Conservation (phyloP, 2,113 vertebrate species). For the Astatoreochromis straeleni region DNA sequence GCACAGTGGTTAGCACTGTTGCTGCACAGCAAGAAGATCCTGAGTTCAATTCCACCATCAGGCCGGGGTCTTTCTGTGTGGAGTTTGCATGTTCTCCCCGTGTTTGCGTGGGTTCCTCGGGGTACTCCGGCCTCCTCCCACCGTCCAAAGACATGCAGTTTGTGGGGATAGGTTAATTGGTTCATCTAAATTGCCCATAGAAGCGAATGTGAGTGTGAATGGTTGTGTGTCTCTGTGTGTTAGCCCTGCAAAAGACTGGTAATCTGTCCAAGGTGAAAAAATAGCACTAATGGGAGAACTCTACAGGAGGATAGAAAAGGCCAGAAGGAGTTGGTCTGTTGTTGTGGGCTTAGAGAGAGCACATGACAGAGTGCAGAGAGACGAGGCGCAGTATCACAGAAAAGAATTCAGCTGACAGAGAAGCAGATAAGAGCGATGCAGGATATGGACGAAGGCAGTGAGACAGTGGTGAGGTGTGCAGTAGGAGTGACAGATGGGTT, state of each 20-base stretch:
- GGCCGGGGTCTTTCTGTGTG: not conserved
- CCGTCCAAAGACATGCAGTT: fast-evolving
- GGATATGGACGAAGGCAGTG: not conserved
- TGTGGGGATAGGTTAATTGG: not conserved
- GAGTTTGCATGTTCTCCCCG: not conserved
- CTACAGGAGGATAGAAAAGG: not conserved
- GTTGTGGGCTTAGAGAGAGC: not conserved
- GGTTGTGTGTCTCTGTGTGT: not conserved
- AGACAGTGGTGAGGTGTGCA: not conserved
- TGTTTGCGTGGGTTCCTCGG: fast-evolving
- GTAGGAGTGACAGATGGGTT: not conserved
- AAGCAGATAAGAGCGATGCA: not conserved
- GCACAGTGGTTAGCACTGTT: not conserved
- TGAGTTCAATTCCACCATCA: not conserved
- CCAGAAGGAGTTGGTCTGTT: not conserved
- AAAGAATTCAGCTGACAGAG: not conserved
- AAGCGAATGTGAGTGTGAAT: not conserved
- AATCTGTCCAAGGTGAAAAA: not conserved
- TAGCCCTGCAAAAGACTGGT: not conserved
- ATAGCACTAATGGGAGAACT: not conserved
- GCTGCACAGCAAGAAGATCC: not conserved
- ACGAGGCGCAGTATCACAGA: not conserved
- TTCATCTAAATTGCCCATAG: not conserved
- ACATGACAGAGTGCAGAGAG: not conserved
- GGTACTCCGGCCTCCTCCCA: not conserved